phyloP scores from a whole-genome alignment of 2,888 invertebrate genomes.

The Protophormia terraenovae region DNA sequence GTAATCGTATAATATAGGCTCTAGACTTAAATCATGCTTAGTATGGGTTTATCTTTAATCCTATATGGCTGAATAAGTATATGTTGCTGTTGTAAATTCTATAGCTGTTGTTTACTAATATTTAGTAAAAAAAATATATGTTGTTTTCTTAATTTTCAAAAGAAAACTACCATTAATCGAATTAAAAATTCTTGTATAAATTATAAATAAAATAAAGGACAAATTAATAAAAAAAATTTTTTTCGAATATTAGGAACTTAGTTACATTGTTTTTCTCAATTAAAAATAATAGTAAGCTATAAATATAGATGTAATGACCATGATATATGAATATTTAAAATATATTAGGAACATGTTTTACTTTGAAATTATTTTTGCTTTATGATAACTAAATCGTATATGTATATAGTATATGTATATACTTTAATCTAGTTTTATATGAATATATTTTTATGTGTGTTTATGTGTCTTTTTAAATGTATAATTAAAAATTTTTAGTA shows the following conservation, averaged over 20 bases:
- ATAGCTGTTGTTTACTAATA: background rate
- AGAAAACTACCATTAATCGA: background rate
- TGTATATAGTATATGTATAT: background rate
- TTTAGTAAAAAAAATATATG: background rate
- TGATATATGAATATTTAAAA: constrained; percentile 48
- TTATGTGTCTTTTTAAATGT: background rate
- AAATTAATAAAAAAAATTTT: constrained; percentile 16
- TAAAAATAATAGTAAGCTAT: constrained; percentile 15
- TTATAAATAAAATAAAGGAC: background rate
- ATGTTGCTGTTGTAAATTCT: background rate
- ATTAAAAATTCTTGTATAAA: constrained; percentile 5
- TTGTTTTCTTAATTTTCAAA: background rate
- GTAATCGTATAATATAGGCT: background rate
- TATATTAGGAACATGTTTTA: constrained; percentile 57
- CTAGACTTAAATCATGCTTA: background rate
- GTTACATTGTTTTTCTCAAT: constrained; percentile 36
- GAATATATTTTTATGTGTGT: background rate
- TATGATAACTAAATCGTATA: constrained; percentile 17
- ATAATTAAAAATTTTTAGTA: background rate
- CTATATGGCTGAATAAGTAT: background rate
- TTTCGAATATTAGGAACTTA: constrained; percentile 53
- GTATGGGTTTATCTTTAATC: background rate
- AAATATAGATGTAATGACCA: constrained; percentile 11
- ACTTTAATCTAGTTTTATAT: background rate
- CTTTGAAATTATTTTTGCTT: constrained; percentile 27